Evolutionary conservation across 2,888 invertebrate genomes (phyloP).

Genomic region (Marronus borbonicus): DNA sequence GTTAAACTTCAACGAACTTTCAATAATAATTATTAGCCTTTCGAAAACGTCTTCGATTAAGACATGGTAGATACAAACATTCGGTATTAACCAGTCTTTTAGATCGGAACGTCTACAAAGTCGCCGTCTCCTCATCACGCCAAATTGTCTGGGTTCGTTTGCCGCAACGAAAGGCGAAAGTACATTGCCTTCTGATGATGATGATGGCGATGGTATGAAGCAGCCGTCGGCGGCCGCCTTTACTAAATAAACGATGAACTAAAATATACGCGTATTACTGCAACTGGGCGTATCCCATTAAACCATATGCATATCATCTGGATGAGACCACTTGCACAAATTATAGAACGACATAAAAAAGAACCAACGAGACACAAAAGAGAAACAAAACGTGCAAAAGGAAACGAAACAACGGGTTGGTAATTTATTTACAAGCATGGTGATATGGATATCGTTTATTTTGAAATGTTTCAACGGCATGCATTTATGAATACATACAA

Average conservation of each 20-base stretch:
- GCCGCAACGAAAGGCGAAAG: slow-evolving; percentile 28
- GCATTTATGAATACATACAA: too few species aligned
- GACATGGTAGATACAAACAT: too few species aligned
- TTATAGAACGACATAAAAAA: slow-evolving; percentile 19
- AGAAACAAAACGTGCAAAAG: slow-evolving; percentile 16
- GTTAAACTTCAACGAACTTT: too few species aligned
- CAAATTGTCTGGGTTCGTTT: slow-evolving; percentile 34
- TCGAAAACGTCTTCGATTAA: too few species aligned
- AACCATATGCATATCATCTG: slow-evolving; percentile 45
- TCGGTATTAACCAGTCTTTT: not conserved
- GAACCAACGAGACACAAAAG: not conserved
- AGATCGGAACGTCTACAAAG: slow-evolving; percentile 5
- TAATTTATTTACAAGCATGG: too few species aligned
- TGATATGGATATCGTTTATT: too few species aligned
- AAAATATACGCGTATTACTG: slow-evolving; percentile 39
- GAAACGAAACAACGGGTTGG: not conserved
- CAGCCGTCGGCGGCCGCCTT: slow-evolving; percentile 31
- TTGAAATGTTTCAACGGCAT: too few species aligned
- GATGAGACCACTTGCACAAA: slow-evolving; percentile 23
- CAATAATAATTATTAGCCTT: too few species aligned
- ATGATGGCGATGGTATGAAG: not conserved
- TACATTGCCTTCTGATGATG: slow-evolving; percentile 38
- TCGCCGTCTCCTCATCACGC: slow-evolving; percentile 17
- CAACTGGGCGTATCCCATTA: slow-evolving; percentile 46
- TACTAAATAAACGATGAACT: slow-evolving; percentile 44